These are phyloP conservation scores for Microcebus tavaratra DNA, from an alignment of 2,113 vertebrate genomes.

Conservation along the genomic window DNA sequence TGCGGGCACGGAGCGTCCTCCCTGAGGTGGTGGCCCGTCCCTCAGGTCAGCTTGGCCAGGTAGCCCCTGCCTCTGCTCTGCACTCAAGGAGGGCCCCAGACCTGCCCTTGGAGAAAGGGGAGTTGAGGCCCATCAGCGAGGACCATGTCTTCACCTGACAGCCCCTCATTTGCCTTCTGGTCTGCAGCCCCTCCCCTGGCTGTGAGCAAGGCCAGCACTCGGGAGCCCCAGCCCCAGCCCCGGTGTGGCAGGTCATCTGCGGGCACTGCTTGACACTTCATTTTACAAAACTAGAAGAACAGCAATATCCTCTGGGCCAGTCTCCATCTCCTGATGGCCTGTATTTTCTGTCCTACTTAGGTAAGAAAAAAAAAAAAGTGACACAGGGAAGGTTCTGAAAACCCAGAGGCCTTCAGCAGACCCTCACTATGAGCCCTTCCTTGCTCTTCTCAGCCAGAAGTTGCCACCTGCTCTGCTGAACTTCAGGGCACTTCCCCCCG, in stretches of 20 bases:
- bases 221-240: neutral
- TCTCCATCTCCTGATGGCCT: neutral
- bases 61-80: neutral
- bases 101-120: too few species aligned
- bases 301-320: neutral
- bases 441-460: neutral
- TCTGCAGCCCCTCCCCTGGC: neutral
- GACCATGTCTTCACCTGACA: neutral
- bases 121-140: neutral
- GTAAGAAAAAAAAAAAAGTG: too few species aligned
- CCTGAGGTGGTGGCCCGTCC: too few species aligned
- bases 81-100: neutral
- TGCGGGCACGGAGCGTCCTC: neutral
- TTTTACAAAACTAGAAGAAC: neutral
- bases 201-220: neutral
- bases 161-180: rapidly evolving
- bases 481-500: too few species aligned
- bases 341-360: neutral
- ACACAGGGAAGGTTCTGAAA: too few species aligned
- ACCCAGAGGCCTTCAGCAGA: neutral
- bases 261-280: neutral
- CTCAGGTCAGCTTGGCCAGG: neutral
- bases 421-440: neutral
- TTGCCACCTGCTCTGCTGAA: neutral
- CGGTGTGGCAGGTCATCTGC: neutral